These are phyloP conservation scores for Microctonus brassicae DNA, from an alignment of 2,888 invertebrate species.

Conservation along the genomic window DNA sequence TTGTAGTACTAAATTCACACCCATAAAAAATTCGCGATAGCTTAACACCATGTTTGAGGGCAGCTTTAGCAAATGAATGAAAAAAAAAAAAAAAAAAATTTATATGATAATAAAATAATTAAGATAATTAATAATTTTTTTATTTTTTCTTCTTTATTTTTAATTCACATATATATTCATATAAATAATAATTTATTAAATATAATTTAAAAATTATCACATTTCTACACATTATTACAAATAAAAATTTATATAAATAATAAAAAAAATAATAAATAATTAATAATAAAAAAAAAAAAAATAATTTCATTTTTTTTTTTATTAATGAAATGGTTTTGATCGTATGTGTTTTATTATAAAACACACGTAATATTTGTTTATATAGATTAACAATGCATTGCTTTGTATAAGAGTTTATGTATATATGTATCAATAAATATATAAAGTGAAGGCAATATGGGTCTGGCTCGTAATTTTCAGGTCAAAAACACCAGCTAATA, in stretches of 20 bases:
- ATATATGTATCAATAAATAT: not conserved
- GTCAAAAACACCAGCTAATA: slow-evolving; percentile 43
- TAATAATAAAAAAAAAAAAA: too few species aligned
- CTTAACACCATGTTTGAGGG: not conserved
- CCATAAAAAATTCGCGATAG: not conserved
- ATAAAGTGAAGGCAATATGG: not conserved
- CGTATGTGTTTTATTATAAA: not conserved
- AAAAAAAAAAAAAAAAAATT: not conserved
- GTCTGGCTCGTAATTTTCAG: slow-evolving; percentile 27
- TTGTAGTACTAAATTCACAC: too few species aligned
- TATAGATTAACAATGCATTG: not conserved
- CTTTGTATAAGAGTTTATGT: not conserved
- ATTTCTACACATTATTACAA: too few species aligned
- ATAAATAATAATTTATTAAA: too few species aligned
- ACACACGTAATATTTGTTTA: not conserved
- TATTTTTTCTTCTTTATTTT: not conserved
- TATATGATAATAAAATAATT: not conserved
- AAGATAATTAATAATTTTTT: not conserved
- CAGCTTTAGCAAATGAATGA: too few species aligned
- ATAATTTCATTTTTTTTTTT: too few species aligned
- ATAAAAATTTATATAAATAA: too few species aligned
- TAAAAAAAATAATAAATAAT: too few species aligned
- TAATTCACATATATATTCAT: too few species aligned
- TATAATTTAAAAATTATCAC: too few species aligned
- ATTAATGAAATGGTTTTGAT: not conserved